These are phyloP conservation scores for Leptatherina wallacei DNA, from an alignment of 2,797 vertebrate genomes.

Conservation along the genomic window DNA sequence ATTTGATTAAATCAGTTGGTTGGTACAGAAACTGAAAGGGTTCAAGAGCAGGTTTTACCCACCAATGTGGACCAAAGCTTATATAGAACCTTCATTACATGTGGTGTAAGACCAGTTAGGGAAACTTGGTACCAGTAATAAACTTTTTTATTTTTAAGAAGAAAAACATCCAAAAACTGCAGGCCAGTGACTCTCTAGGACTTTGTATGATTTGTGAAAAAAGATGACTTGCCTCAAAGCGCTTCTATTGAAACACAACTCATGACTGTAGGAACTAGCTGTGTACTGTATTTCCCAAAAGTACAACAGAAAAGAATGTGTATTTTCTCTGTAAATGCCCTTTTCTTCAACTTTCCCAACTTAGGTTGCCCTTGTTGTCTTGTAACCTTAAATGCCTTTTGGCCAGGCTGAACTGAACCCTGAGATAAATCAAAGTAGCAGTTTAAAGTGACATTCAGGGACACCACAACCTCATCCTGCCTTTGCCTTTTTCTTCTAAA, in stretches of 20 bases:
- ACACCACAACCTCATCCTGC: neutral
- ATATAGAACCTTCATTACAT: too few relatives aligned
- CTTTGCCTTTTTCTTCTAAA: neutral
- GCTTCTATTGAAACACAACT: neutral
- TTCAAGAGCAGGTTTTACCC: too few relatives aligned
- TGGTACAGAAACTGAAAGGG: too few relatives aligned
- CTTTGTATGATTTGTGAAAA: neutral
- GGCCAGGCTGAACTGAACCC: too few relatives aligned
- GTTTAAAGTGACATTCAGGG: neutral
- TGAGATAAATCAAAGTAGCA: too few relatives aligned
- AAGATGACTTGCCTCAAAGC: neutral
- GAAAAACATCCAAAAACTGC: neutral
- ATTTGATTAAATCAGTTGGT: too few relatives aligned
- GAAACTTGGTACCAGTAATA: too few relatives aligned
- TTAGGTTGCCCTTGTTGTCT: neutral
- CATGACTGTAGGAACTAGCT: neutral
- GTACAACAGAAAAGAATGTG: neutral
- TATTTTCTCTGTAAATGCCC: neutral
- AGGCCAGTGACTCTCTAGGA: neutral
- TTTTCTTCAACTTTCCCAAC: neutral
- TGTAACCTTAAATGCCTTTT: neutral
- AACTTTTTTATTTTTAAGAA: too few relatives aligned
- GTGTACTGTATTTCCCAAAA: neutral
- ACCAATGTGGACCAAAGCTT: too few relatives aligned
- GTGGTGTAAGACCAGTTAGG: too few relatives aligned